These are phyloP conservation scores for Cremastinae sp. DNA, from an alignment of 2,888 invertebrate genomes.

Conservation along the genomic window DNA sequence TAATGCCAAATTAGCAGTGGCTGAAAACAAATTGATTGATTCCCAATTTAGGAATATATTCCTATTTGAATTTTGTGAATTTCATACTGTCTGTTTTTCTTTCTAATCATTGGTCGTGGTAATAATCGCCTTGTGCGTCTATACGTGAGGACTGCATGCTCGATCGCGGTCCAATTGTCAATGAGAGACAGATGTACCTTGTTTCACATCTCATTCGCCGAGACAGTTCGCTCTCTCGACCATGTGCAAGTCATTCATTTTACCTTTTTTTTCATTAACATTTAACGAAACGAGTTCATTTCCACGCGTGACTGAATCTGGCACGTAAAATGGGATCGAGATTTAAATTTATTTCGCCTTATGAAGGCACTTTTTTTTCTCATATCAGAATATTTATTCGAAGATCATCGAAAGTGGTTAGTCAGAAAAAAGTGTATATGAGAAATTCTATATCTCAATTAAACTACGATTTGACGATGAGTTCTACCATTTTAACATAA, in stretches of 20 bases:
- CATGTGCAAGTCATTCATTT: conserved; percentile 4
- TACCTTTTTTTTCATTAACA: background rate
- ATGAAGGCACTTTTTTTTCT: background rate
- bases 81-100: background rate
- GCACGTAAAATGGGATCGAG: conserved; percentile 16
- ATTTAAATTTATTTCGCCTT: conserved; percentile 13
- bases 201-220: conserved; percentile 30
- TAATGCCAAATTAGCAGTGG: too few relatives aligned
- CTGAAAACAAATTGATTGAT: too few relatives aligned
- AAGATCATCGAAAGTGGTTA: too few relatives aligned
- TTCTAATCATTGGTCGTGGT: conserved; percentile 21
- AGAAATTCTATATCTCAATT: too few relatives aligned
- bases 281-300: background rate
- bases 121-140: too few relatives aligned
- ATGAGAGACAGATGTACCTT: conserved; percentile 21
- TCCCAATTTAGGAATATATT: too few relatives aligned
- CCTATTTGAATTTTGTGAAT: background rate
- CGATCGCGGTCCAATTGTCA: conserved; percentile 37
- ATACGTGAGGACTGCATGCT: conserved; percentile 23
- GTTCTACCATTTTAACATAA: too few relatives aligned
- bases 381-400: background rate
- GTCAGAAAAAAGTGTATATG: too few relatives aligned
- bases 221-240: too few relatives aligned
- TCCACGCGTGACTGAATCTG: conserved; percentile 9
- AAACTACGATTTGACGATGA: too few relatives aligned